These are phyloP conservation scores for Embiotoca jacksoni DNA, from an alignment of 2,113 vertebrate genomes.

Conservation along the genomic window DNA sequence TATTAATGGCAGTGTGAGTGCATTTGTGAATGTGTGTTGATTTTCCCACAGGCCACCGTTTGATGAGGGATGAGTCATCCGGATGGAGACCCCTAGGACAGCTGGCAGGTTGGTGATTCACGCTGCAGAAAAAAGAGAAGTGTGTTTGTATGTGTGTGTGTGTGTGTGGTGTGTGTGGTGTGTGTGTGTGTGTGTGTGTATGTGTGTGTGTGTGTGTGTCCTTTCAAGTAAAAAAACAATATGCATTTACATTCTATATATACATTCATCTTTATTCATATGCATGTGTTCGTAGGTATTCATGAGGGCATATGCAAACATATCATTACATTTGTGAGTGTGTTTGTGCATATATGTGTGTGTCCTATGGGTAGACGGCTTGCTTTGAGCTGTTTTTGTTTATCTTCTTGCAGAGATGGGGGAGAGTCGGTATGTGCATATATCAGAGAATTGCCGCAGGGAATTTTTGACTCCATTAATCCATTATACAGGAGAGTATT, in stretches of 20 bases:
- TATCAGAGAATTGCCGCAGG: slow-evolving; percentile 64
- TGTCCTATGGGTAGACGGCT: slow-evolving; percentile 33
- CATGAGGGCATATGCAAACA: slow-evolving; percentile 2
- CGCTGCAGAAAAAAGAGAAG: slow-evolving; percentile 35
- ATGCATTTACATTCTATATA: background rate
- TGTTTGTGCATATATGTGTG: background rate
- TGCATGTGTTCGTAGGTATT: slow-evolving; percentile 11
- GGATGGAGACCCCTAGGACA: slow-evolving; percentile 78
- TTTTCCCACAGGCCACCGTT: slow-evolving; percentile 83
- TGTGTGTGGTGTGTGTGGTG: too few species aligned
- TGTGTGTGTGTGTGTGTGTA: too few species aligned
- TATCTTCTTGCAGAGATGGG: slow-evolving; percentile 42
- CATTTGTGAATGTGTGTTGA: slow-evolving; percentile 77
- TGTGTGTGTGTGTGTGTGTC: too few species aligned
- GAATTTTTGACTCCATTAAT: slow-evolving; percentile 78
- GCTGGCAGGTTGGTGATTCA: slow-evolving; percentile 80
- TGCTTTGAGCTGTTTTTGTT: slow-evolving; percentile 67
- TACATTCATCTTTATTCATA: background rate
- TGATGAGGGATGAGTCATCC: slow-evolving; percentile 89
- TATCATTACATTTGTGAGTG: slow-evolving; percentile 4
- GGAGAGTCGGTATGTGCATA: slow-evolving; percentile 50
- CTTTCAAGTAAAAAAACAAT: too few species aligned
- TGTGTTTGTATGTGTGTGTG: background rate
- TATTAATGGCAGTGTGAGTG: slow-evolving; percentile 31
- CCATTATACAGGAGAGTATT: slow-evolving; percentile 46